Percentiles rank a stretch among this genome's conserved stretches.
Evolutionary conservation across 1,140 invertebrate genomes (phyloP).

Genomic region (Doryteuthis pealeii): DNA sequence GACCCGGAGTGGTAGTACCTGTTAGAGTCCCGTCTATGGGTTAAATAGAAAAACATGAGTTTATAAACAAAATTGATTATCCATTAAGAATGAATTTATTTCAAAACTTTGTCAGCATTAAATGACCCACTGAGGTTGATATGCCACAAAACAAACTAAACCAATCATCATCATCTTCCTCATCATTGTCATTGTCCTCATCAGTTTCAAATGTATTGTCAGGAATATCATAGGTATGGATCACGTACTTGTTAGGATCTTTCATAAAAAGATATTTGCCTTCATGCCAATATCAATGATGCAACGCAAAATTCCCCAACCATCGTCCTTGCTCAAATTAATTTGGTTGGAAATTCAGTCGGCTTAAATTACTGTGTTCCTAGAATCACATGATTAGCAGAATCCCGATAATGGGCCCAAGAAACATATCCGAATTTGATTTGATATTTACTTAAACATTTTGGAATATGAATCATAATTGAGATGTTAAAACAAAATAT

Average conservation of each 20-base stretch:
- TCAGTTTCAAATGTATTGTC: conserved; percentile 99
- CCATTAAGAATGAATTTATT: no score
- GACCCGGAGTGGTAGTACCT: no score
- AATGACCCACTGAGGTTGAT: no score
- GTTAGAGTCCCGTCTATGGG: no score
- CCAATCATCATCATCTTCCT: no score
- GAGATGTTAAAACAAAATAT: no score
- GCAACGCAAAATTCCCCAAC: conserved; percentile 97
- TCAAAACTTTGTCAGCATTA: no score
- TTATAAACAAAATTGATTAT: no score
- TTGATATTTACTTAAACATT: no score
- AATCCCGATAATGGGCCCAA: conserved; percentile 87
- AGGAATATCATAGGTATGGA: conserved; percentile 95
- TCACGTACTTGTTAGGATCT: conserved; percentile 97
- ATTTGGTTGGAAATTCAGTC: conserved; percentile 97
- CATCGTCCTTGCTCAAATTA: conserved; percentile 99
- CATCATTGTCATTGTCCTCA: conserved; percentile 81
- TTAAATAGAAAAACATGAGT: no score
- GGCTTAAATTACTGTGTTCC: conserved; percentile 99
- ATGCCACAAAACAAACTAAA: no score
- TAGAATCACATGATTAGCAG: conserved; percentile 94
- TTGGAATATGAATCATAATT: no score
- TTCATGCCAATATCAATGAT: conserved; percentile 98
- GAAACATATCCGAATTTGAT: conserved; percentile 95
- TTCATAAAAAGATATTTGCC: conserved; percentile 98